phyloP scores from a whole-genome alignment of 2,888 invertebrate genomes.

The Noctua fimbriata region DNA sequence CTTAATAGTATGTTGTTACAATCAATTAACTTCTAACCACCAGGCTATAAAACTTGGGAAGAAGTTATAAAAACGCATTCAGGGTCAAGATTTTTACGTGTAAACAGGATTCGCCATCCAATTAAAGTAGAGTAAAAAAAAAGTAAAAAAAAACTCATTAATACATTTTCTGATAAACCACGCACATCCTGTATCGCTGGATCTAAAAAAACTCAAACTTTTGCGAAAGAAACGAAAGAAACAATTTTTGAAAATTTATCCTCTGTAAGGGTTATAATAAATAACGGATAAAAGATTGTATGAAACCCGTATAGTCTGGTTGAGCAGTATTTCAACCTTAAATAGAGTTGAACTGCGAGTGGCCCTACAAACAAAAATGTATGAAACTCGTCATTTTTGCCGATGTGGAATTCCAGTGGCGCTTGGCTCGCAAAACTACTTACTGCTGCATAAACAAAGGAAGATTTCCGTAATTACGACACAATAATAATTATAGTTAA shows the following conservation, averaged over 20 bases:
- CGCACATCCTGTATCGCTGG: neutral
- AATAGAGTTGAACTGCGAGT: too few species aligned
- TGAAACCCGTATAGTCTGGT: neutral
- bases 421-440: neutral
- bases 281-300: neutral
- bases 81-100: constrained; percentile 14
- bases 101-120: neutral
- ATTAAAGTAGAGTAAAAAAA: neutral
- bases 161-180: neutral
- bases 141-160: neutral
- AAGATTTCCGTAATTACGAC: neutral
- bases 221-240: neutral
- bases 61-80: constrained; percentile 11
- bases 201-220: neutral
- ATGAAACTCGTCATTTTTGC: neutral
- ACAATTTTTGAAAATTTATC: neutral
- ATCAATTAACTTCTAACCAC: constrained; percentile 5
- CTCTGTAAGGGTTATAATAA: neutral
- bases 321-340: too few species aligned
- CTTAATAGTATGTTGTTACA: neutral
- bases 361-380: too few species aligned
- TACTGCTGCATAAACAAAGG: neutral
- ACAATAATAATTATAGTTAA: neutral
- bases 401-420: neutral
- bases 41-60: neutral